Evolutionary conservation across 2,797 vertebrate species (phyloP), one percentile per base, ranked within the genome.

Genomic region (Bradypus variegatus): DNA sequence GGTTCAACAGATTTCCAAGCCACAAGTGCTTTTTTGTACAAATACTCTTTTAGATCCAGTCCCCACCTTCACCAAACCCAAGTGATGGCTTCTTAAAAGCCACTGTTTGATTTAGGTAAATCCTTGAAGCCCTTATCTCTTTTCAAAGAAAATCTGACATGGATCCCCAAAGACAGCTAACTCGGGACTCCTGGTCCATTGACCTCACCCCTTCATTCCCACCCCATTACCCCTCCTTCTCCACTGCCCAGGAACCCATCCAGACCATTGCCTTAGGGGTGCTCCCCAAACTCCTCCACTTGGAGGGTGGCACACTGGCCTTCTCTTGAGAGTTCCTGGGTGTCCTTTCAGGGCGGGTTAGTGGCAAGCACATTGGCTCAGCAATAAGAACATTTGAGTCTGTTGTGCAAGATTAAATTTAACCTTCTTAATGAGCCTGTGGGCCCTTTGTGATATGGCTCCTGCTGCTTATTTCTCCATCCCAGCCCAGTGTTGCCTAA

Each of bases 391-490:
- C 62, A 33, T 64, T 13, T 33, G 4, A 55, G 33, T 38, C 55
- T 10, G 23, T 25, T 2, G 0, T 15, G 25, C 2, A 11, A 1
- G 16, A 48, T 77, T 36, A 23, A 21, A 6, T 36, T 6, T 8
- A 38, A 7, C 41, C 76, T 38, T 25, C 33, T 4, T 8, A 14
- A 6, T 2, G 14, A 41, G 16, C 25, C 73, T 38, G 36, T 38
- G 45, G 72, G 1, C 19, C 10, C 1, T 1, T 60, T 73, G 13
- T 13, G 2, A 31, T 3, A 23, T 2, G 21, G 53, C 25, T 16
- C 2, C 55, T 78, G 27, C 27, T 0, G 50, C 50, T 50, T 3
- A 2, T 19, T 14, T 6, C 15, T 6, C 8, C 6, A 2, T 19
- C 16, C 18, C 55, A 4, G 72, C 16, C 18, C 55, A 4, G 72